phyloP scores from a whole-genome alignment of 2,888 invertebrate species.

The Drosophila niveifrons region DNA sequence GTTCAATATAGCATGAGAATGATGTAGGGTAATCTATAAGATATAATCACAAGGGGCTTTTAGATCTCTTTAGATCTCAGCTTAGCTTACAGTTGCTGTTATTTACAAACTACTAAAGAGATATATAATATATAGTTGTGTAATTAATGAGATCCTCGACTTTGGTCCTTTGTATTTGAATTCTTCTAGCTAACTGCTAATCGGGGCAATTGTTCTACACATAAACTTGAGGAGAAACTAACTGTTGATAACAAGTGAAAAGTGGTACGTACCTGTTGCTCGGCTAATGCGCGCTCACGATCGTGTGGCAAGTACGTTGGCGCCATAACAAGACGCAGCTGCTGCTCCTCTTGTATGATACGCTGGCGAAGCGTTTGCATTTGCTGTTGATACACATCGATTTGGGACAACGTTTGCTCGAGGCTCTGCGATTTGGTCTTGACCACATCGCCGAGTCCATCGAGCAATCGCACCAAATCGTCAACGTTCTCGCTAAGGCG shows the following conservation, averaged over 20 bases:
- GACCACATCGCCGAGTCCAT: slow-evolving; percentile 85
- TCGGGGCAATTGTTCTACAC: slow-evolving; percentile 26
- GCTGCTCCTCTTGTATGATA: slow-evolving; percentile 94
- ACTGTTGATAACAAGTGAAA: background rate
- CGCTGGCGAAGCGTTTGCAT: slow-evolving; percentile 93
- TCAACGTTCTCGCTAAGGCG: slow-evolving; percentile 91
- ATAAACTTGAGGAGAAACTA: slow-evolving; percentile 24
- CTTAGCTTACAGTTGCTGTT: slow-evolving; percentile 59
- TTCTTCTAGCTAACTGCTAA: slow-evolving; percentile 31
- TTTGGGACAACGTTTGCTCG: slow-evolving; percentile 92
- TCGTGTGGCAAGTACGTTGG: slow-evolving; percentile 94
- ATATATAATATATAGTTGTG: slow-evolving; percentile 4
- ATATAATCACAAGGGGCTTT: slow-evolving; percentile 9
- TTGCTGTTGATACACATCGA: slow-evolving; percentile 95
- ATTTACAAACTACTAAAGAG: slow-evolving; percentile 46
- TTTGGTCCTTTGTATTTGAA: slow-evolving; percentile 3
- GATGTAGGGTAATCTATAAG: slow-evolving; percentile 39
- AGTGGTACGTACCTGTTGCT: slow-evolving; percentile 92
- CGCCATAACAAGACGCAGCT: slow-evolving; percentile 92
- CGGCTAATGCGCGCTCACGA: slow-evolving; percentile 91
- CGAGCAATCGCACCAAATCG: slow-evolving; percentile 89
- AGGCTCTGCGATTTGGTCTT: slow-evolving; percentile 86
- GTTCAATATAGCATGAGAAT: slow-evolving; percentile 63
- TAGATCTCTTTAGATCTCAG: slow-evolving; percentile 7
- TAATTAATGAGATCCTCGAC: slow-evolving; percentile 34